Conservation (phyloP, 2,113 vertebrate species). For the Jaculus jaculus region DNA sequence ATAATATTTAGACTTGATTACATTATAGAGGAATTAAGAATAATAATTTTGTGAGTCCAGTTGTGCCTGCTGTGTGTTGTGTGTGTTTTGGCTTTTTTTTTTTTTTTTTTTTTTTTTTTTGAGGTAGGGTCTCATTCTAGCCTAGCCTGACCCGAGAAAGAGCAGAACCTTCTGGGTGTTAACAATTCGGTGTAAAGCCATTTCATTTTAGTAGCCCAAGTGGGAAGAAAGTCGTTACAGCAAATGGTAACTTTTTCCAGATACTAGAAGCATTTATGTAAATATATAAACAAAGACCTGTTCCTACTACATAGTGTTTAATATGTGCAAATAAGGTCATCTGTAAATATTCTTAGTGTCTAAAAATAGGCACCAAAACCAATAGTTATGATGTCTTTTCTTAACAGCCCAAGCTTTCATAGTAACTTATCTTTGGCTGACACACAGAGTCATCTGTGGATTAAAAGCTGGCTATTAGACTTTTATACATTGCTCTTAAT, state of each 20-base stretch:
- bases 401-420: neutral
- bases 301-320: conserved; percentile 42
- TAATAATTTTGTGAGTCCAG: conserved; percentile 24
- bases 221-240: conserved; percentile 21
- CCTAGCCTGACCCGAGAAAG: neutral
- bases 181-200: neutral
- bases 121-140: too few species aligned
- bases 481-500: neutral
- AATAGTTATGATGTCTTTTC: conserved; percentile 1
- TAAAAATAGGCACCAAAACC: conserved; percentile 3
- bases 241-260: neutral
- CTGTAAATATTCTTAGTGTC: conserved; percentile 41
- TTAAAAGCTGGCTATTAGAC: conserved; percentile 17
- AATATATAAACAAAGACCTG: neutral
- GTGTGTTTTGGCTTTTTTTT: neutral
- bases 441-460: neutral
- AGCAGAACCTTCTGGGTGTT: neutral
- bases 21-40: conserved; percentile 4
- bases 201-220: neutral
- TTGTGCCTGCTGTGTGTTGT: neutral
- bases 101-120: too few species aligned
- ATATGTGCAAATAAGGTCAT: neutral
- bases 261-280: neutral
- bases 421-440: neutral
- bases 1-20: conserved; percentile 32